Conservation (phyloP, 2,888 invertebrate genomes). For the Agriopis marginaria region DNA sequence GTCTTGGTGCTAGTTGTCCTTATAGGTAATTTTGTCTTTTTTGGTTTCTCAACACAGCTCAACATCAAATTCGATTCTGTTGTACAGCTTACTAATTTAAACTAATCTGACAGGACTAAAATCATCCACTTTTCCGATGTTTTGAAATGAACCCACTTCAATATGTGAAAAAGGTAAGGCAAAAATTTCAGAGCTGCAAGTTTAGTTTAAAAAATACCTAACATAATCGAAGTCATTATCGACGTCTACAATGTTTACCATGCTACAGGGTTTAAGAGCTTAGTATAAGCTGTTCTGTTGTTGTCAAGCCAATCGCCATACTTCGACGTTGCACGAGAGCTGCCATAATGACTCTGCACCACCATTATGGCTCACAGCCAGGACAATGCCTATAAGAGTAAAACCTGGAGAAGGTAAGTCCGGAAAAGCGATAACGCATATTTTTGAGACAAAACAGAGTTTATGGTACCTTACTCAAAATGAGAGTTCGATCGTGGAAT, state of each 20-base stretch:
- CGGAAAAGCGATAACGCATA: background rate
- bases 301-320: constrained; percentile 16
- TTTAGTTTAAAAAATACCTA: background rate
- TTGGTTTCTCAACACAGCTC: too few species aligned
- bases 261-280: constrained; percentile 2
- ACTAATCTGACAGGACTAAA: too few species aligned
- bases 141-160: too few species aligned
- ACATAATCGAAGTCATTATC: background rate
- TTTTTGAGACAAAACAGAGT: background rate
- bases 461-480: background rate
- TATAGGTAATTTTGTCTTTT: too few species aligned
- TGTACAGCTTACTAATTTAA: too few species aligned
- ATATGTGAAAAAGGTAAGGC: too few species aligned
- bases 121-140: too few species aligned
- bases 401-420: constrained; percentile 4
- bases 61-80: too few species aligned
- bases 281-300: constrained; percentile 15
- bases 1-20: too few species aligned
- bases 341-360: constrained; percentile 19
- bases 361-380: constrained; percentile 21
- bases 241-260: background rate
- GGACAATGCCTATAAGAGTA: constrained; percentile 49
- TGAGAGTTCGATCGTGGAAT: too few species aligned
- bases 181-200: background rate
- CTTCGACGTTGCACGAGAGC: background rate